Conservation (phyloP, 64 coral and sea anemone species). For the Dendrophyllia cribrosa region DNA sequence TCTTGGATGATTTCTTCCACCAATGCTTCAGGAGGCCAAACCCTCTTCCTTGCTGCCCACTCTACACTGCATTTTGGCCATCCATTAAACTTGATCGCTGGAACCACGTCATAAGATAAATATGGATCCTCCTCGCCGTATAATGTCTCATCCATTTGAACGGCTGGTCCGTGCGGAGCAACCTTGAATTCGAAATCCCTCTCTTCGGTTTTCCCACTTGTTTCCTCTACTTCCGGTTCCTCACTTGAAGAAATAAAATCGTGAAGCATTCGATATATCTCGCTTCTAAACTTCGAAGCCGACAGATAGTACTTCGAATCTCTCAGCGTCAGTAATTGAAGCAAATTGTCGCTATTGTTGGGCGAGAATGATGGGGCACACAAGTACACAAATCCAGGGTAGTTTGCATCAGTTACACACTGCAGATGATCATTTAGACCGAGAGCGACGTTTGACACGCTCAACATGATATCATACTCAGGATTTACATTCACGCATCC, state of each 20-base stretch:
- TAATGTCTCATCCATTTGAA: slow-evolving; percentile 34
- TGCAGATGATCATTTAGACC: slow-evolving; percentile 2
- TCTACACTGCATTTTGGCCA: slow-evolving; percentile 45
- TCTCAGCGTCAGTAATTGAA: background rate
- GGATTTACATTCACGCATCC: background rate
- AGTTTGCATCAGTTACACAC: background rate
- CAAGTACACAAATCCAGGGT: slow-evolving; percentile 10
- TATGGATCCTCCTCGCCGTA: background rate
- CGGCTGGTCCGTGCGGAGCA: slow-evolving; percentile 1
- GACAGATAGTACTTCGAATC: slow-evolving; percentile 9
- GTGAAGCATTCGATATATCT: background rate
- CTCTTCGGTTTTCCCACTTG: background rate
- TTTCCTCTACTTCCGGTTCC: background rate
- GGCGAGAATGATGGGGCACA: background rate
- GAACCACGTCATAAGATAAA: slow-evolving; percentile 43
- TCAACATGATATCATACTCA: slow-evolving; percentile 46
- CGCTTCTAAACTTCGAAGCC: slow-evolving; percentile 3
- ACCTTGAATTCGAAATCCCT: background rate
- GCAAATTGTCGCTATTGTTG: background rate
- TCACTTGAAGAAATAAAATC: background rate
- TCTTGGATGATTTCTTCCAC: slow-evolving; percentile 14
- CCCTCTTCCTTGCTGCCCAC: background rate
- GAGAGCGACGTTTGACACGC: background rate
- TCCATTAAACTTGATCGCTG: slow-evolving; percentile 36
- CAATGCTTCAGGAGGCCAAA: slow-evolving; percentile 53